Evolutionary conservation across 2,113 vertebrate genomes (phyloP).

Genomic region (Naja naja): DNA sequence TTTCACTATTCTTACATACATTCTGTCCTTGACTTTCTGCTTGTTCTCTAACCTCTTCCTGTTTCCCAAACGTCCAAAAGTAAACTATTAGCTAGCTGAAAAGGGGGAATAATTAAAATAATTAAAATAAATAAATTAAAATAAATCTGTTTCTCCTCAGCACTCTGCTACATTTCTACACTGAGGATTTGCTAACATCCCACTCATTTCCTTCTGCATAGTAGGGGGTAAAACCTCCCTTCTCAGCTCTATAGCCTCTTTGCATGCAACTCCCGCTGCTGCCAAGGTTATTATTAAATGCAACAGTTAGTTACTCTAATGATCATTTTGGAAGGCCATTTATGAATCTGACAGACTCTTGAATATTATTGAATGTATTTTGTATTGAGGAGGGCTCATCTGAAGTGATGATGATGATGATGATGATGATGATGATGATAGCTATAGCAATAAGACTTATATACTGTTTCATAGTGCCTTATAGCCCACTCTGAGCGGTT

Average conservation of each 20-base stretch:
- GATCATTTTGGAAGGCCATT: not conserved
- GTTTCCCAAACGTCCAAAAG: conserved; percentile 7
- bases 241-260: not conserved
- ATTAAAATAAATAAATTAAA: no score
- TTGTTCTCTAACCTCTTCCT: conserved; percentile 31
- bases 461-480: no score
- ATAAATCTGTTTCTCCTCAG: not conserved
- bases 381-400: not conserved
- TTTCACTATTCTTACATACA: conserved; percentile 37
- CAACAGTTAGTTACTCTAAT: not conserved
- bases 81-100: not conserved
- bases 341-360: not conserved
- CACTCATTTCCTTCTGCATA: not conserved
- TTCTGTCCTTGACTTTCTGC: conserved; percentile 38
- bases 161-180: not conserved
- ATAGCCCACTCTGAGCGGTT: no score
- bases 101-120: no score
- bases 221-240: not conserved
- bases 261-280: not conserved
- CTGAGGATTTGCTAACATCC: not conserved
- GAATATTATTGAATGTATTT: not conserved
- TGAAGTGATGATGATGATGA: not conserved
- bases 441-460: no score
- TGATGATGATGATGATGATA: not conserved
- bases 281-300: not conserved